Conservation (phyloP, 2,113 vertebrate species). For the Nibea albiflora region DNA sequence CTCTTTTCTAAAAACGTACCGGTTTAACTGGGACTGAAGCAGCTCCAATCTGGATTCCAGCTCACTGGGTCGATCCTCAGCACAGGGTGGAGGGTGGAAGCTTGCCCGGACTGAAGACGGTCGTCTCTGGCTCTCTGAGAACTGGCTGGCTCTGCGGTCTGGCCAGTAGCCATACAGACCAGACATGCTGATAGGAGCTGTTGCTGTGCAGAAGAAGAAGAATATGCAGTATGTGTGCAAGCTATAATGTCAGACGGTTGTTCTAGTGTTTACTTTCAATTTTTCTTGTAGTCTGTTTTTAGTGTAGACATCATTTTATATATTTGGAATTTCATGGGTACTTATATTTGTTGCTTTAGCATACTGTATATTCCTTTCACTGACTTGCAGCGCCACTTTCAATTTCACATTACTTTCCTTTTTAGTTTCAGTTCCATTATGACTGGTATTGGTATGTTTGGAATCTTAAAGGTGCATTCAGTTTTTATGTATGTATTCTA, state of each 20-base stretch:
- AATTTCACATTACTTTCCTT: neutral
- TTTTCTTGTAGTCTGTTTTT: neutral
- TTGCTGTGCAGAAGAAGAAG: conserved; percentile 49
- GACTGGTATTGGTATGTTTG: neutral
- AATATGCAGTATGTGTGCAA: neutral
- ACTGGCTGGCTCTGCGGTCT: conserved; percentile 79
- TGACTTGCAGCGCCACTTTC: neutral
- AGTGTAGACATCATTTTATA: neutral
- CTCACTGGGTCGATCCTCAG: conserved; percentile 83
- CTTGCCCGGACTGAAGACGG: conserved; percentile 79
- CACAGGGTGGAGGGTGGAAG: conserved; percentile 60
- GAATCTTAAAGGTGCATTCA: neutral
- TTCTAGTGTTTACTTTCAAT: too few species aligned
- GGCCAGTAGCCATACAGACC: conserved; percentile 90
- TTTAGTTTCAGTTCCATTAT: neutral
- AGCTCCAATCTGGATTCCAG: conserved; percentile 92
- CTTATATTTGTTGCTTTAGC: neutral
- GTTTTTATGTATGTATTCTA: neutral
- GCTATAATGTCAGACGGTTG: neutral
- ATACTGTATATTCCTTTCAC: neutral
- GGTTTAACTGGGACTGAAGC: conserved; percentile 93
- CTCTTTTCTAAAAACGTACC: conserved; percentile 82
- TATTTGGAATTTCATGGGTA: neutral
- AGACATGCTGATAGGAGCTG: conserved; percentile 83
- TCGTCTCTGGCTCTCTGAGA: conserved; percentile 81